Base-by-base conservation (phyloP, 2,888 invertebrate genomes). In the Oeneis ivallda region DNA sequence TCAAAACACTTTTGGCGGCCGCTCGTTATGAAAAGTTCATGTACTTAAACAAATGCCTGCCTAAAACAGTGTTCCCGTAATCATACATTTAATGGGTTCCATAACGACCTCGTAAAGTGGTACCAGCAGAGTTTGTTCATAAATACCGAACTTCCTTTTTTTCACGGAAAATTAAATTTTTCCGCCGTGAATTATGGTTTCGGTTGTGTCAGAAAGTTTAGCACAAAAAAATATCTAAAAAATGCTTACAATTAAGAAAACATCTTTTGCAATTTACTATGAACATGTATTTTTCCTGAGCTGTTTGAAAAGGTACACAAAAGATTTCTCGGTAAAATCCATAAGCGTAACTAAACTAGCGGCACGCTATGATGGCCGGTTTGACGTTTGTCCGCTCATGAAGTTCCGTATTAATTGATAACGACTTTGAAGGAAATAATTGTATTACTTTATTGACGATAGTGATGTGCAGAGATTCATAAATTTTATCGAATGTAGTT, bases 71-170 rank as follows among this genome's bases (percentile, higher is more conserved):
- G 62, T 45, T 61, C 50, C 62, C 13, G 62, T 54, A 62, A 62
- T 62, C 62, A 62, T 62, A 62, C 62, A 54, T 62, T 90, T 89
- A 89, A 89, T 90, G 88, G 87, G 79, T 78, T 72, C 81, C 84
- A 85, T 90, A 89, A 89, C 86, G 87, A 86, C 86, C 84, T 88
- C 87, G 84, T 89, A 87, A 88, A 87, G 82, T 84, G 86, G 83
- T 85, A 84, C 85, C 41, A 81, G 85, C 86, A 80, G 79, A 83
- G 34, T 79, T 80, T 79, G 80, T 82, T 82, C 85, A 85, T 89
- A 88, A 88, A 89, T 62, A 54, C 62, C 34, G 17, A 62, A 54
- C 43, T 62, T 62, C 39, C 60, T 49, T 62, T 62, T 54, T 61
- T 61, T 61, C 39, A 52, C 39, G 52, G 61, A 52, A 61, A 61